These are phyloP conservation scores for Lycorma delicatula DNA, from an alignment of 1,140 invertebrate species.

Conservation along the genomic window DNA sequence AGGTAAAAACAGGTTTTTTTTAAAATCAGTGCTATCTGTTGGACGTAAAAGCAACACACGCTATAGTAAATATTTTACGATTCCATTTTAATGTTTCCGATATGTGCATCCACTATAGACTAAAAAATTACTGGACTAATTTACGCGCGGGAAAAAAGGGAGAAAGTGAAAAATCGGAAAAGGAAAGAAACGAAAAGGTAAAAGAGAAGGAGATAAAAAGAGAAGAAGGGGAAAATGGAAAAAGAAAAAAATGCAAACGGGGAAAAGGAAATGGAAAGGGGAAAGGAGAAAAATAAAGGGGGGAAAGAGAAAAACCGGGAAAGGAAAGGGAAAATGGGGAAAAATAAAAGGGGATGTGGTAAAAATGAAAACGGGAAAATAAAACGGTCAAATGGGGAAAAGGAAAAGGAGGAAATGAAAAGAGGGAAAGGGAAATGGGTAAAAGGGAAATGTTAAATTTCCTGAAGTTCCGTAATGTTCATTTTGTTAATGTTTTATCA, in stretches of 20 bases:
- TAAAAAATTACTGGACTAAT: too few relatives aligned
- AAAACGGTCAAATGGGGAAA: neutral
- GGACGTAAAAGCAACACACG: too few relatives aligned
- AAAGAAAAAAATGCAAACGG: neutral
- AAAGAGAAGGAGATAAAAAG: neutral
- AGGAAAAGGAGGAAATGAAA: neutral
- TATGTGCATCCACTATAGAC: too few relatives aligned
- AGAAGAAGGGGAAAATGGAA: neutral
- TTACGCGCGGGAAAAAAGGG: too few relatives aligned
- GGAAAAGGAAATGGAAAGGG: neutral
- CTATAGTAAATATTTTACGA: too few relatives aligned
- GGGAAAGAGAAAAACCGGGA: neutral
- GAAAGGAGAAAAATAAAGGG: neutral
- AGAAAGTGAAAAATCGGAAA: neutral
- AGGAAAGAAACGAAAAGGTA: neutral
- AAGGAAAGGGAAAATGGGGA: neutral
- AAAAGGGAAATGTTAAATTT: constrained; percentile 3
- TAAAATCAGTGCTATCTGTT: too few relatives aligned
- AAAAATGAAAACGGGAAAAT: neutral
- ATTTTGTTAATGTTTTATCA: too few relatives aligned
- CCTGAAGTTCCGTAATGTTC: too few relatives aligned
- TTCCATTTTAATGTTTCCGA: too few relatives aligned
- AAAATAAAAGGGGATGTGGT: neutral
- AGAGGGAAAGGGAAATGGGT: neutral
- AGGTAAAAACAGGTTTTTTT: too few relatives aligned